phyloP scores from a whole-genome alignment of 2,797 vertebrate species.

The Falco berigora region DNA sequence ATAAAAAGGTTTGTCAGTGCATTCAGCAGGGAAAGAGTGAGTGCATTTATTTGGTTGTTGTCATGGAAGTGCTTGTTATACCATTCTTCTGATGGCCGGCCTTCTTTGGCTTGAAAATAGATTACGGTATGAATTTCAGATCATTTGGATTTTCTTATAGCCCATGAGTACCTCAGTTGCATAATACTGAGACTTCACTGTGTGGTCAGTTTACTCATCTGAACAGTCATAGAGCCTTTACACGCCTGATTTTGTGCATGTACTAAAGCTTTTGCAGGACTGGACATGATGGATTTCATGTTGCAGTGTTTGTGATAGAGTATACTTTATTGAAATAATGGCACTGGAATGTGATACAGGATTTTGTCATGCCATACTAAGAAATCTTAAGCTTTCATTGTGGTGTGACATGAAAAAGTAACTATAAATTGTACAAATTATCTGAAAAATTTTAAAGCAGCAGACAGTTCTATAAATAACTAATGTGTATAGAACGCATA shows the following conservation, averaged over 20 bases:
- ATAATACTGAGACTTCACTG: neutral
- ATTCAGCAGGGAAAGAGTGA: neutral
- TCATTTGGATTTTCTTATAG: neutral
- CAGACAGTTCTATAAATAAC: neutral
- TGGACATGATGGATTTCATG: neutral
- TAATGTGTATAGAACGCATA: neutral
- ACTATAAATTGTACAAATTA: neutral
- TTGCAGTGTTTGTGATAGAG: neutral
- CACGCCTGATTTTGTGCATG: neutral
- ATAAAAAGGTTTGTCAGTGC: neutral
- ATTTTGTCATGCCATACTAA: neutral
- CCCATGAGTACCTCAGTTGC: neutral
- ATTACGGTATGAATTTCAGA: neutral
- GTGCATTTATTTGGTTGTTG: neutral
- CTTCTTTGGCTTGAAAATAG: neutral
- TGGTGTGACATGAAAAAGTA: neutral
- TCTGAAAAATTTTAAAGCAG: neutral
- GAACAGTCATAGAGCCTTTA: neutral
- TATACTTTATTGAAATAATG: neutral
- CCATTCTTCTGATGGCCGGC: neutral
- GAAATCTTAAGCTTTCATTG: neutral
- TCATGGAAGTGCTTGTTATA: neutral
- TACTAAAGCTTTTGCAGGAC: neutral
- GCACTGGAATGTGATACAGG: neutral
- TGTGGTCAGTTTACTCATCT: neutral